Percentiles rank a stretch among this genome's conserved stretches.
Conservation (phyloP, 2,113 vertebrate genomes). For the Hymenochirus boettgeri region DNA sequence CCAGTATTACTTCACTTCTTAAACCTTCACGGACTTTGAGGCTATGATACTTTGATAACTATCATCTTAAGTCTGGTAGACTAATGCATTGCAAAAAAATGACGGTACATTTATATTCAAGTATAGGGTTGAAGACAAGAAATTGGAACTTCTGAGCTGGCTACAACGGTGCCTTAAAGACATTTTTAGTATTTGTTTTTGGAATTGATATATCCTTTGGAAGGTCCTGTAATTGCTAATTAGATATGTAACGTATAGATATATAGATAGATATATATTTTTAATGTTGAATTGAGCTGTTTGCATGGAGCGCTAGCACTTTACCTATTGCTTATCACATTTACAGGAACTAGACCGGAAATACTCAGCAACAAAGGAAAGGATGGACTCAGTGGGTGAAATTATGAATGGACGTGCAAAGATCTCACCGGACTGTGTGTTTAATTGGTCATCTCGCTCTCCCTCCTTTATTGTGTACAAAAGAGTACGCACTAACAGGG, state of each 20-base stretch:
- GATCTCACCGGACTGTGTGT: not conserved
- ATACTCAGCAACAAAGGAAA: slow-evolving; percentile 35
- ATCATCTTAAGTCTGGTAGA: too few relatives aligned
- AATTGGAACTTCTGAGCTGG: not conserved
- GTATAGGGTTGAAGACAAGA: not conserved
- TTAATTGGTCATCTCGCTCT: not conserved
- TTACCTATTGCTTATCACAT: slow-evolving; percentile 57
- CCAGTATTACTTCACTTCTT: too few relatives aligned
- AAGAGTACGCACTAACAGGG: too few relatives aligned
- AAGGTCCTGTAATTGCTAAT: not conserved
- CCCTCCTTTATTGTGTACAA: too few relatives aligned
- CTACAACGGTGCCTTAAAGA: not conserved
- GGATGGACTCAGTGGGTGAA: slow-evolving; percentile 6
- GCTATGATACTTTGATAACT: too few relatives aligned
- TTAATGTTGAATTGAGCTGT: slow-evolving; percentile 50
- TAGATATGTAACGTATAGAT: too few relatives aligned
- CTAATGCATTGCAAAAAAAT: too few relatives aligned
- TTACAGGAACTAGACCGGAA: slow-evolving; percentile 47
- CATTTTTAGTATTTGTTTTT: not conserved
- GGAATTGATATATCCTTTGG: not conserved
- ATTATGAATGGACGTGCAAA: slow-evolving; percentile 46
- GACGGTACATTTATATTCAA: too few relatives aligned
- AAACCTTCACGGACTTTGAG: too few relatives aligned
- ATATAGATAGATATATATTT: slow-evolving; percentile 38
- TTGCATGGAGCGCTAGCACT: slow-evolving; percentile 61